Percentiles rank a stretch among this genome's conserved stretches.
phyloP scores from a whole-genome alignment of 2,888 invertebrate genomes.

The Nineta flava region DNA sequence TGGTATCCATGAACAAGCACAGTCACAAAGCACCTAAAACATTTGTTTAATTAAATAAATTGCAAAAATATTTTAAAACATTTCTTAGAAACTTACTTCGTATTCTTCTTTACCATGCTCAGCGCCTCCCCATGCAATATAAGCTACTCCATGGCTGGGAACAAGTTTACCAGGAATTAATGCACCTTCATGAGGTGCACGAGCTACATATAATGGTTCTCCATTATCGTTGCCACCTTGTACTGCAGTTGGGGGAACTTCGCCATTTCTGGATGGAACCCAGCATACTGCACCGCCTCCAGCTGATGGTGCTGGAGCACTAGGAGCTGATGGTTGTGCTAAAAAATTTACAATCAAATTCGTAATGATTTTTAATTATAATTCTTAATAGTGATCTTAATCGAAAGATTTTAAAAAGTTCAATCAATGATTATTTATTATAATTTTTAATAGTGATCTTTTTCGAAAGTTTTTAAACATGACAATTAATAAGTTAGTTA shows the following conservation, averaged over 20 bases:
- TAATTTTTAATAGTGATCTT: too few relatives aligned
- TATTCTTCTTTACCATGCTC: slow-evolving; percentile 52
- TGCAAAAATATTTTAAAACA: background rate
- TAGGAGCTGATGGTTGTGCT: slow-evolving; percentile 5
- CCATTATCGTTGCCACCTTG: slow-evolving; percentile 48
- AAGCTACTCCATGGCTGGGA: slow-evolving; percentile 50
- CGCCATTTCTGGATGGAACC: slow-evolving; percentile 48
- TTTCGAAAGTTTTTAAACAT: too few relatives aligned
- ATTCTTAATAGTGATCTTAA: background rate
- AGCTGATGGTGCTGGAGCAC: slow-evolving; percentile 9
- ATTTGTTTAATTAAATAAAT: too few relatives aligned
- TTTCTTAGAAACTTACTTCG: slow-evolving; percentile 33
- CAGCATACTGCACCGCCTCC: slow-evolving; percentile 39
- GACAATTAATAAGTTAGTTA: too few relatives aligned
- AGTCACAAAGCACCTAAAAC: slow-evolving; percentile 26
- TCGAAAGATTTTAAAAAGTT: background rate
- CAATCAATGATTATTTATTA: background rate
- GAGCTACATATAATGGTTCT: slow-evolving; percentile 47
- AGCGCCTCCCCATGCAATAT: slow-evolving; percentile 61
- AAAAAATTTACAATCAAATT: background rate
- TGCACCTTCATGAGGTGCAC: slow-evolving; percentile 55
- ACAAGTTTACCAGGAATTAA: slow-evolving; percentile 65
- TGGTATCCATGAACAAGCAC: slow-evolving; percentile 35
- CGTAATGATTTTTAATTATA: background rate
- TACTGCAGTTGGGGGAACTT: slow-evolving; percentile 58